Conservation (phyloP, 1,140 invertebrate species). For the Arion vulgaris region DNA sequence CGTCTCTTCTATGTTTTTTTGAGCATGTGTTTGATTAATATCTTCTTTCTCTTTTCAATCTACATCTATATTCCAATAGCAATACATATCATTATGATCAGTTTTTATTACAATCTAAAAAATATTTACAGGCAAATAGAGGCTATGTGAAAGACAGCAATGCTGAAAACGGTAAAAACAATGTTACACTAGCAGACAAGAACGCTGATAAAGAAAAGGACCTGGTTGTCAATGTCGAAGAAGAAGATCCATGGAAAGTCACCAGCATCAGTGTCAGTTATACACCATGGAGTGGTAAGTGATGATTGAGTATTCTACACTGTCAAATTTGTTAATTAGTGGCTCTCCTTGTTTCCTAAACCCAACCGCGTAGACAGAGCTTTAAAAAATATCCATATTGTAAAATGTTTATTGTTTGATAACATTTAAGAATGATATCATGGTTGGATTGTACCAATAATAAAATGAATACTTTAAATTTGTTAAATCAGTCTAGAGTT, state of each 20-base stretch:
- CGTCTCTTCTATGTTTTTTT: too few species aligned
- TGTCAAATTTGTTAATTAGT: too few species aligned
- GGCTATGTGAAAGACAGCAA: background rate
- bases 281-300: constrained; percentile 32
- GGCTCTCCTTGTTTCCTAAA: background rate
- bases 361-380: background rate
- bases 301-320: background rate
- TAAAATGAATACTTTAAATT: too few species aligned
- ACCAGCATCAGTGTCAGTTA: constrained; percentile 18
- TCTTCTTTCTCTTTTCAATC: background rate
- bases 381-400: background rate
- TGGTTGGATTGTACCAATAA: too few species aligned
- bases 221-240: background rate
- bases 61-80: background rate
- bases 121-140: background rate
- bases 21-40: too few species aligned
- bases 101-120: too few species aligned
- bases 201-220: background rate
- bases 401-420: background rate
- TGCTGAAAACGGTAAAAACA: background rate
- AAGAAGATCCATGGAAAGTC: constrained; percentile 36
- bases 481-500: background rate
- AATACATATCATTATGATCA: background rate
- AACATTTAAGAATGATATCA: background rate
- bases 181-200: background rate